Evolutionary conservation across 2,113 vertebrate genomes (phyloP).

Genomic region (Felis chaus): DNA sequence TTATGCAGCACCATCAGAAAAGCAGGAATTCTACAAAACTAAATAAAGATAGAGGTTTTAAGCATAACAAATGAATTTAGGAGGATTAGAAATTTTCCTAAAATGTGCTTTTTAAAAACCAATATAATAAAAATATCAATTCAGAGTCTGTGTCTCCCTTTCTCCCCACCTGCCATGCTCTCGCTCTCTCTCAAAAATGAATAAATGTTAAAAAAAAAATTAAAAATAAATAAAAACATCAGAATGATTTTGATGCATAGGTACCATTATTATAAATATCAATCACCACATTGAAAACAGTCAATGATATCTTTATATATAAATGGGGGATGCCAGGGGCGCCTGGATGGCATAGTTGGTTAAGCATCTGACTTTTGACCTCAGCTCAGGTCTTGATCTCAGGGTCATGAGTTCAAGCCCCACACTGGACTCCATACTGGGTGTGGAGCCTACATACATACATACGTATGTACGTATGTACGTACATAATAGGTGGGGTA

Average conservation of each 20-base stretch:
- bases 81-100: background rate
- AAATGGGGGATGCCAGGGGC: background rate
- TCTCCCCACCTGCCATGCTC: too few species aligned
- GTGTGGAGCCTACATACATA: too few species aligned
- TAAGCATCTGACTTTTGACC: too few species aligned
- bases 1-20: background rate
- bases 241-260: background rate
- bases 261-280: background rate
- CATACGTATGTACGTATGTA: too few species aligned
- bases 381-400: too few species aligned
- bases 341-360: too few species aligned
- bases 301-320: background rate
- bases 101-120: background rate
- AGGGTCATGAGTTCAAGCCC: too few species aligned
- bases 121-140: background rate
- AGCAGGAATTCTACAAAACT: background rate
- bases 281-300: background rate
- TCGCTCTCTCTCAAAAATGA: too few species aligned
- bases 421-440: too few species aligned
- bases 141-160: too few species aligned
- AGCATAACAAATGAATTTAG: background rate
- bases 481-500: background rate
- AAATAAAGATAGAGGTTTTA: background rate
- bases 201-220: background rate
- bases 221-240: background rate